Conservation (phyloP, 2,797 vertebrate species). For the Darevskia nairensis region DNA sequence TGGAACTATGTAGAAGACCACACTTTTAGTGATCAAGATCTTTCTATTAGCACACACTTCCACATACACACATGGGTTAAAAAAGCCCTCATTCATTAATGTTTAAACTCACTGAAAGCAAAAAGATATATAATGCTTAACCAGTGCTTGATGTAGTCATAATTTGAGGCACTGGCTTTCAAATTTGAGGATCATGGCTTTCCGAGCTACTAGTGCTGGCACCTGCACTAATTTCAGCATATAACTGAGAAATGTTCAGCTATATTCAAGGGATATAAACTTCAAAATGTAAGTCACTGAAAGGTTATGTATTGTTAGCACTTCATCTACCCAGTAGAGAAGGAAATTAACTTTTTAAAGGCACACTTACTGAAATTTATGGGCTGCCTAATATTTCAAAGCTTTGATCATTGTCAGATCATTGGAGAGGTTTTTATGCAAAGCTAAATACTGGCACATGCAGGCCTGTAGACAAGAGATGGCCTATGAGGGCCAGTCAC, state of each 20-base stretch:
- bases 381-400: neutral
- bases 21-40: neutral
- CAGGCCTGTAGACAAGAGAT: neutral
- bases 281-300: constrained; percentile 24
- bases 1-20: neutral
- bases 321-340: constrained; percentile 27
- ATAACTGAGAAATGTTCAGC: constrained; percentile 5
- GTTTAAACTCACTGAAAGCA: neutral
- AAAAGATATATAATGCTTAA: neutral
- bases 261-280: constrained; percentile 16
- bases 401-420: neutral
- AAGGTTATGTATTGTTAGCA: constrained; percentile 31
- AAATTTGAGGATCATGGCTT: neutral
- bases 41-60: neutral
- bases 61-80: neutral
- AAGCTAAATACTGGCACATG: neutral
- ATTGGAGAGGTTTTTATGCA: constrained; percentile 15
- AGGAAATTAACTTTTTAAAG: constrained; percentile 41
- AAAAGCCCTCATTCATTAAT: neutral
- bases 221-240: constrained; percentile 1
- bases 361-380: constrained; percentile 37
- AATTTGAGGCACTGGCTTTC: neutral
- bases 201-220: neutral
- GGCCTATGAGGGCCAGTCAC: neutral
- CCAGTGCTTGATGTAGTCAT: neutral